Percentiles rank a stretch among this genome's conserved stretches.
phyloP scores from a whole-genome alignment of 2,888 invertebrate species.

The Hecatera dysodea region DNA sequence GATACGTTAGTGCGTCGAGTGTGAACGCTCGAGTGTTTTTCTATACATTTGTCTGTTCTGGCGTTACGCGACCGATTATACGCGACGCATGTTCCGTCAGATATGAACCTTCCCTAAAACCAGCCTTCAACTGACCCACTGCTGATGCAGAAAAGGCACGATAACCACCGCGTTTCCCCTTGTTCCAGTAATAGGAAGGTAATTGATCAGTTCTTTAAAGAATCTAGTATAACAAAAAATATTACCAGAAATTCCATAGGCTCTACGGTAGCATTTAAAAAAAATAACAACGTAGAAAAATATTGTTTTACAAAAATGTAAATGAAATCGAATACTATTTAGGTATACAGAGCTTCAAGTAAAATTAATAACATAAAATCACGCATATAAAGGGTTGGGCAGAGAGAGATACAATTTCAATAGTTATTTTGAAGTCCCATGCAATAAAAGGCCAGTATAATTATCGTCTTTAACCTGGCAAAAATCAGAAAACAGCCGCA shows the following conservation, averaged over 20 bases:
- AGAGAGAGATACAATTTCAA: not conserved
- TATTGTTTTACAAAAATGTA: constrained; percentile 1
- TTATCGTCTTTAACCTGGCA: not conserved
- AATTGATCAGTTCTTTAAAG: not conserved
- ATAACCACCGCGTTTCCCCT: not conserved
- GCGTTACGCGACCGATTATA: no score
- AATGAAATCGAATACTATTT: not conserved
- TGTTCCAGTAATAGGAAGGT: not conserved
- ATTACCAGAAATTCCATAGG: not conserved
- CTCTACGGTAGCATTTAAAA: not conserved
- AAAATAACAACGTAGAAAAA: constrained; percentile 4
- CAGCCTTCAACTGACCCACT: not conserved
- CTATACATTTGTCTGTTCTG: no score
- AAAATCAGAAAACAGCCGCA: not conserved
- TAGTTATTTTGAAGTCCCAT: not conserved
- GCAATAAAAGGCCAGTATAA: not conserved
- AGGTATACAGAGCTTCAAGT: constrained; percentile 27
- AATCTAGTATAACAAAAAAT: not conserved
- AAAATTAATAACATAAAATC: not conserved
- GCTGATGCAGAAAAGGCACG: not conserved
- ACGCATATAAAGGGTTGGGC: not conserved
- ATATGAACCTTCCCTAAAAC: no score
- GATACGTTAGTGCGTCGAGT: no score
- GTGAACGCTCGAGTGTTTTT: no score
- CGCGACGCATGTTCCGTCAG: no score